phyloP scores from a whole-genome alignment of 2,113 vertebrate species.

The Dendrocopos noguchii region DNA sequence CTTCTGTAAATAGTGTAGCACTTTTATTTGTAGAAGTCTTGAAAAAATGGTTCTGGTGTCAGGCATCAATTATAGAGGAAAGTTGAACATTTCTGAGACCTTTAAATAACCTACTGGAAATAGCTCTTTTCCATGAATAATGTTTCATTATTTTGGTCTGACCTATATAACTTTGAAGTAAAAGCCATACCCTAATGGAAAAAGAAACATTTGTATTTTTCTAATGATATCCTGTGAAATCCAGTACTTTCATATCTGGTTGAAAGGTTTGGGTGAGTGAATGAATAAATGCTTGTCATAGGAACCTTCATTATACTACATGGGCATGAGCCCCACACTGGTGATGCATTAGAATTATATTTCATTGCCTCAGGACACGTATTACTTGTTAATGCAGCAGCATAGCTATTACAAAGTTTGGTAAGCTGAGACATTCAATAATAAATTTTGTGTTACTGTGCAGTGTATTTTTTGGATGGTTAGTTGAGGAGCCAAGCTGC shows the following conservation, averaged over 20 bases:
- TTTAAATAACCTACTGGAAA: conserved; percentile 29
- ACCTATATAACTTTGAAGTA: background rate
- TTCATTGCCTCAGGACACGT: background rate
- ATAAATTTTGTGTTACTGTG: background rate
- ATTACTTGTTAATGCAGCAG: background rate
- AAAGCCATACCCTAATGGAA: background rate
- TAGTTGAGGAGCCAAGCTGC: background rate
- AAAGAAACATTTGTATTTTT: background rate
- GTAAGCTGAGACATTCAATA: background rate
- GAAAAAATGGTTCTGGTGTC: background rate
- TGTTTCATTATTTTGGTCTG: background rate
- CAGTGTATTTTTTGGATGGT: background rate
- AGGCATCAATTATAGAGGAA: background rate
- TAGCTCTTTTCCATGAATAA: background rate
- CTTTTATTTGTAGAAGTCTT: background rate
- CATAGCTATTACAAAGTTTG: background rate
- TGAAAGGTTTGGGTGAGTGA: background rate
- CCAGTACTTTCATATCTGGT: background rate
- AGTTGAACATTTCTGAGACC: background rate
- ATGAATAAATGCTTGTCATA: background rate
- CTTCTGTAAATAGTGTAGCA: background rate
- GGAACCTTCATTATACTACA: background rate
- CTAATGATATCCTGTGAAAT: background rate
- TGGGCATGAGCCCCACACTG: fast-evolving
- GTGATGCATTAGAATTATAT: background rate